A percentile compares a stretch with the other conserved stretches of the same genome.
These are phyloP conservation scores for Neolamprologus fasciatus DNA, from an alignment of 2,113 vertebrate species.

Conservation along the genomic window DNA sequence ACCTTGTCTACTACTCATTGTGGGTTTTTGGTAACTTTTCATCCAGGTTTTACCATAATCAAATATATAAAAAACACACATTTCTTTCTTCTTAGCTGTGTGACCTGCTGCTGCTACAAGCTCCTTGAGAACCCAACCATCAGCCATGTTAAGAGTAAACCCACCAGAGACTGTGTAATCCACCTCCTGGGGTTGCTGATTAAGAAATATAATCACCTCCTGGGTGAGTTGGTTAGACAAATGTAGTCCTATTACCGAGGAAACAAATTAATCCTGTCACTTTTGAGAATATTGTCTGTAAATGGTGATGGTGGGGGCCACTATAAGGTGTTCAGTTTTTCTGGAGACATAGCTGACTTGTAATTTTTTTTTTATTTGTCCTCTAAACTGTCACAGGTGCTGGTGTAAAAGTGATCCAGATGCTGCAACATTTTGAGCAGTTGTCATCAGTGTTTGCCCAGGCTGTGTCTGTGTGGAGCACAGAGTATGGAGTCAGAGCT, in stretches of 20 bases:
- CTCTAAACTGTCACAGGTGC: slow-evolving; percentile 68
- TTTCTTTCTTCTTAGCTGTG: slow-evolving; percentile 70
- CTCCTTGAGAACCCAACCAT: slow-evolving; percentile 88
- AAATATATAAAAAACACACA: not conserved
- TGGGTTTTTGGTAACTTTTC: not conserved
- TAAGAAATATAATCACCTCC: slow-evolving; percentile 81
- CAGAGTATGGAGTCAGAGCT: slow-evolving; percentile 84
- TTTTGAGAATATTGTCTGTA: not conserved
- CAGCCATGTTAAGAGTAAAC: slow-evolving; percentile 78
- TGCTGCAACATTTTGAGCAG: slow-evolving; percentile 94
- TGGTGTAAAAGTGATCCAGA: slow-evolving; percentile 86
- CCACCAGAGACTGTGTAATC: slow-evolving; percentile 76
- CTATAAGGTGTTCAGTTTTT: not conserved
- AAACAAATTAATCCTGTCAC: not conserved
- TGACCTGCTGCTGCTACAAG: slow-evolving; percentile 88
- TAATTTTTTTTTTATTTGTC: not conserved
- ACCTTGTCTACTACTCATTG: not conserved
- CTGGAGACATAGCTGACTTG: not conserved
- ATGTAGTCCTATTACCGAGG: not conserved
- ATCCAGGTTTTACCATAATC: not conserved
- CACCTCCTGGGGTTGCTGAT: slow-evolving; percentile 83
- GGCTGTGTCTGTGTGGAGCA: slow-evolving; percentile 83
- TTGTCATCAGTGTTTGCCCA: slow-evolving; percentile 81
- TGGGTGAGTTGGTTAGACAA: slow-evolving; percentile 72
- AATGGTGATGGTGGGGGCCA: not conserved